These are phyloP conservation scores for Crossocerus cetratus DNA, from an alignment of 2,888 invertebrate genomes.

Conservation along the genomic window DNA sequence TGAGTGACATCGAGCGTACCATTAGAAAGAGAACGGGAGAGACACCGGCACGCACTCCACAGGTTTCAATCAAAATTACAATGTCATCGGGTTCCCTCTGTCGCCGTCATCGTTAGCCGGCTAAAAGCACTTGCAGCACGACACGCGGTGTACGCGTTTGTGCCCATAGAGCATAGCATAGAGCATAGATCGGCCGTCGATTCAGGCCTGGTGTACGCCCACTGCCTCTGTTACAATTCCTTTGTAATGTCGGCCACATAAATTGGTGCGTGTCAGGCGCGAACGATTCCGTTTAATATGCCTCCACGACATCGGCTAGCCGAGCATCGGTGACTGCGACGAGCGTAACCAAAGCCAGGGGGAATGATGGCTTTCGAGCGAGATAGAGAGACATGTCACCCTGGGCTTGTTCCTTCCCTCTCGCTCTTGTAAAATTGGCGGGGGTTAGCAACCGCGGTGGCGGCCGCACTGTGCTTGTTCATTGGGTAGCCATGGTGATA, in stretches of 20 bases:
- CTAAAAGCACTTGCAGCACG: conserved; percentile 49
- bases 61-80: conserved; percentile 37
- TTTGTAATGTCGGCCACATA: conserved; percentile 48
- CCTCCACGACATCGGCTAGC: no score
- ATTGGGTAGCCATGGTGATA: conserved; percentile 53
- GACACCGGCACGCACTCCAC: no score
- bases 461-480: conserved; percentile 34
- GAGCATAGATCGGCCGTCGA: conserved; percentile 39
- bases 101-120: conserved; percentile 12
- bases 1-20: no score
- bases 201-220: conserved; percentile 17
- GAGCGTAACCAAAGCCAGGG: conserved; percentile 25
- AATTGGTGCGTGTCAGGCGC: conserved; percentile 49
- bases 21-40: no score
- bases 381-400: background rate
- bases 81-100: conserved; percentile 43
- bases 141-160: conserved; percentile 17
- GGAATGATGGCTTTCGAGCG: conserved; percentile 18
- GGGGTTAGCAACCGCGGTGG: conserved; percentile 33
- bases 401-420: no score
- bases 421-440: no score
- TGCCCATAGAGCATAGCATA: no score
- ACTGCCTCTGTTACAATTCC: conserved; percentile 27
- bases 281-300: conserved; percentile 35
- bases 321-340: conserved; percentile 22